phyloP scores from a whole-genome alignment of 2,797 vertebrate genomes.

The Phoeniculus purpureus region DNA sequence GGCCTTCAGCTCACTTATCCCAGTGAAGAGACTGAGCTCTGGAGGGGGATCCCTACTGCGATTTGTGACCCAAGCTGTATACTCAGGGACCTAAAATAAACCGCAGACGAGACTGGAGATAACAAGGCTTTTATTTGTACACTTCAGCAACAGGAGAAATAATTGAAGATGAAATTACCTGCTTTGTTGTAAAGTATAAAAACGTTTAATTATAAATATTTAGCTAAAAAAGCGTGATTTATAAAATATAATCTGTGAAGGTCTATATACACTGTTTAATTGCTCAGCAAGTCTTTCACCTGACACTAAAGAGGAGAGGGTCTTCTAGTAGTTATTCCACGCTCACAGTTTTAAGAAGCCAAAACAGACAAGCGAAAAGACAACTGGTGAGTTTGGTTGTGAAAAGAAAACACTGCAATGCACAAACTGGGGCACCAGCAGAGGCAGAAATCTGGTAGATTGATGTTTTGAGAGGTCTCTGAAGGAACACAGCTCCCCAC shows the following conservation, averaged over 20 bases:
- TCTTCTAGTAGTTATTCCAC: conserved; percentile 63
- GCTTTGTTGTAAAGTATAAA: conserved; percentile 77
- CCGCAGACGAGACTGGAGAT: conserved; percentile 5
- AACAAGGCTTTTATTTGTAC: conserved; percentile 60
- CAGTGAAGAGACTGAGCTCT: fast-evolving
- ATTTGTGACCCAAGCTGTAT: neutral
- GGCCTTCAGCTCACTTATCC: neutral
- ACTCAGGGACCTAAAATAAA: neutral
- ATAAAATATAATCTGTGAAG: conserved; percentile 77
- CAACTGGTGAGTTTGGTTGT: neutral
- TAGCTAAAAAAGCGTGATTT: conserved; percentile 74
- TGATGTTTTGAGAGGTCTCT: neutral
- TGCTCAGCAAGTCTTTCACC: conserved; percentile 62
- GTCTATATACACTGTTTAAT: conserved; percentile 70
- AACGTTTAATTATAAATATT: conserved; percentile 78
- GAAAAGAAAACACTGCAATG: neutral
- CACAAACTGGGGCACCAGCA: neutral
- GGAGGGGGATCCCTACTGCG: neutral
- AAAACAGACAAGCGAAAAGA: conserved; percentile 47
- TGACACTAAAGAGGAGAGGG: conserved; percentile 59
- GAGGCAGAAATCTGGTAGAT: conserved; percentile 17
- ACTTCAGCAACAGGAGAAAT: conserved; percentile 71
- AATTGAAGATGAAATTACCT: conserved; percentile 66
- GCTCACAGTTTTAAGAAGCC: conserved; percentile 71
- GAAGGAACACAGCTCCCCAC: neutral